Conservation (phyloP, 2,113 vertebrate species). For the Cairina moschata region DNA sequence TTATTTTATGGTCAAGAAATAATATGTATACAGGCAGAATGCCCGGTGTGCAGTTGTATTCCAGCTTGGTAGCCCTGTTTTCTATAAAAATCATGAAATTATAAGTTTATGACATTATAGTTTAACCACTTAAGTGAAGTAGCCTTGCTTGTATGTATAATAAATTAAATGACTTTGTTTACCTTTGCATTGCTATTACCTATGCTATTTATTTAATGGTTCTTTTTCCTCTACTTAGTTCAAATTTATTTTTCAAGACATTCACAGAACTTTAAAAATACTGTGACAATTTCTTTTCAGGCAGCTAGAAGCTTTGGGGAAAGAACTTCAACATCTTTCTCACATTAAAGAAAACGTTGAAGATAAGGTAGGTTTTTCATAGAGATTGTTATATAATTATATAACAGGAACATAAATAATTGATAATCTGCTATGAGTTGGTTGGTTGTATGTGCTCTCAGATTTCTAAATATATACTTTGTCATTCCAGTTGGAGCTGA, state of each 20-base stretch:
- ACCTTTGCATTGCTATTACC: neutral
- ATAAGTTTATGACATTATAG: neutral
- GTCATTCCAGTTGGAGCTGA: constrained; percentile 87
- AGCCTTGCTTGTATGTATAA: neutral
- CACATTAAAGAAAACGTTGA: constrained; percentile 97
- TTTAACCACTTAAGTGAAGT: neutral
- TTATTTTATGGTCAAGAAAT: neutral
- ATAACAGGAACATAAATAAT: neutral
- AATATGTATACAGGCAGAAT: neutral
- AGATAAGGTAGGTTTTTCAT: constrained; percentile 86
- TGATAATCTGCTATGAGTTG: neutral
- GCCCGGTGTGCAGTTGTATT: neutral
- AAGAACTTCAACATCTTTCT: constrained; percentile 95
- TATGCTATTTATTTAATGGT: neutral
- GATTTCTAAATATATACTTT: neutral
- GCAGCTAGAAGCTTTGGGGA: constrained; percentile 93
- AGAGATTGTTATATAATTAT: neutral
- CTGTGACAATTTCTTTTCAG: constrained; percentile 71
- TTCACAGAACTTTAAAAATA: neutral
- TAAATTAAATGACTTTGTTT: too few relatives aligned
- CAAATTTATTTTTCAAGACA: neutral
- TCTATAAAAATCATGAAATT: neutral
- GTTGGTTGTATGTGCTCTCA: neutral
- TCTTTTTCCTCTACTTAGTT: neutral
- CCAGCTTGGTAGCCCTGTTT: neutral